Conservation (phyloP, 2,113 vertebrate genomes). For the Origma solitaria region DNA sequence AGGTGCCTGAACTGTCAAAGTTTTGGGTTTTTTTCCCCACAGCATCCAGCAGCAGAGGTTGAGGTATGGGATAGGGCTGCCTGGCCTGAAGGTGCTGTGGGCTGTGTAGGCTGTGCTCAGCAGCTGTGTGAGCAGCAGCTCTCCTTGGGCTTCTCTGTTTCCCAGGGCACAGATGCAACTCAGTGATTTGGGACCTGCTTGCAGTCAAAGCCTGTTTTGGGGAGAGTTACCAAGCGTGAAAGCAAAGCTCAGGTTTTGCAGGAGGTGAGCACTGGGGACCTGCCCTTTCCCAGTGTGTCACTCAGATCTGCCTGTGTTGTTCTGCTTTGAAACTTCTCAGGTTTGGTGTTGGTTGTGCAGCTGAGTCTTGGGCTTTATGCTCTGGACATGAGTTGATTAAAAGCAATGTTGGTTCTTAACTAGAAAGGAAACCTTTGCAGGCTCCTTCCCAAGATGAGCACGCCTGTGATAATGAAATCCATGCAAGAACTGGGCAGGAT, state of each 20-base stretch:
- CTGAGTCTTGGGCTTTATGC: background rate
- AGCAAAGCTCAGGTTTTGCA: background rate
- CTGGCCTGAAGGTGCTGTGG: background rate
- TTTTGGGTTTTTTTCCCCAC: background rate
- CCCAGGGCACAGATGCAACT: background rate
- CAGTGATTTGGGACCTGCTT: background rate
- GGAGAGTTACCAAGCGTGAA: background rate
- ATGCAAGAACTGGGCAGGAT: background rate
- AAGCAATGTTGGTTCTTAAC: background rate
- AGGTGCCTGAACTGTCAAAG: background rate
- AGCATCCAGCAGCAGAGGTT: background rate
- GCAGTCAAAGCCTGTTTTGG: background rate
- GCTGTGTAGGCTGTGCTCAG: background rate
- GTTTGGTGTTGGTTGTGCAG: background rate
- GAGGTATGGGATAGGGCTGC: accelerated
- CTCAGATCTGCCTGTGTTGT: background rate
- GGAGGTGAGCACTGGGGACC: background rate
- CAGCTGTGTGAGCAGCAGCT: background rate
- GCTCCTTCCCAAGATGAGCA: background rate
- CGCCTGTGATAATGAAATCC: background rate
- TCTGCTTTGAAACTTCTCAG: background rate
- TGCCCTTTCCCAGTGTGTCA: background rate
- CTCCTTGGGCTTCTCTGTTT: background rate
- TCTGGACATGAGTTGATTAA: background rate
- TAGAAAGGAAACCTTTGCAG: background rate